A percentile compares a stretch with the other conserved stretches of the same genome.
Conservation (phyloP, 64 coral and sea anemone genomes). For the Stichodactyla mertensii region DNA sequence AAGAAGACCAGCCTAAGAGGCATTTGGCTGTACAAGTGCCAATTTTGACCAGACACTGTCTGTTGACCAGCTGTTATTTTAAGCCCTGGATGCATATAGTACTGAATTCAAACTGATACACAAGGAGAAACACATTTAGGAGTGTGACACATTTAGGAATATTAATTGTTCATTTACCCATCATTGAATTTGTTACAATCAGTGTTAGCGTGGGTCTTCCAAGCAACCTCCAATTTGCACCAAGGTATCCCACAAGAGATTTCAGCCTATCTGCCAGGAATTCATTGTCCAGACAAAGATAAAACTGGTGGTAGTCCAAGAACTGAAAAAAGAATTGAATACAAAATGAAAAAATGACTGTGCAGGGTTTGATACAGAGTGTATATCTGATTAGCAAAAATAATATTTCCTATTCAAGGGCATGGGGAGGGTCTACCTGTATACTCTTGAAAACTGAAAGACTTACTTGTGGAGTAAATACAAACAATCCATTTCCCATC, state of each 20-base stretch:
- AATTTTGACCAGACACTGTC: no score
- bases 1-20: no score
- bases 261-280: slow-evolving; percentile 90
- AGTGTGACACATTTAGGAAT: not conserved
- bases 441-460: not conserved
- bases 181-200: slow-evolving; percentile 86
- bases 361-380: not conserved
- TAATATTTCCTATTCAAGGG: no score
- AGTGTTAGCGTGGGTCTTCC: slow-evolving; percentile 80
- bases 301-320: slow-evolving; percentile 94
- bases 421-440: no score
- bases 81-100: no score
- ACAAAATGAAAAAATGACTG: not conserved
- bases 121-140: not conserved
- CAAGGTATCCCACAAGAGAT: slow-evolving; percentile 82
- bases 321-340: slow-evolving; percentile 29
- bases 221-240: slow-evolving; percentile 88
- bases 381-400: no score
- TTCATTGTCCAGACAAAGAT: slow-evolving; percentile 92
- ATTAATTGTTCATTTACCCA: slow-evolving; percentile 52
- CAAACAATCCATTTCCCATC: slow-evolving; percentile 81
- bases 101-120: not conserved
- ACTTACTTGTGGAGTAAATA: slow-evolving; percentile 89
- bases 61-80: no score
- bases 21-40: no score